Evolutionary conservation across 1,140 invertebrate species (phyloP), one percentile per base, ranked within the genome.

Genomic region (Sitodiplosis mosellana): DNA sequence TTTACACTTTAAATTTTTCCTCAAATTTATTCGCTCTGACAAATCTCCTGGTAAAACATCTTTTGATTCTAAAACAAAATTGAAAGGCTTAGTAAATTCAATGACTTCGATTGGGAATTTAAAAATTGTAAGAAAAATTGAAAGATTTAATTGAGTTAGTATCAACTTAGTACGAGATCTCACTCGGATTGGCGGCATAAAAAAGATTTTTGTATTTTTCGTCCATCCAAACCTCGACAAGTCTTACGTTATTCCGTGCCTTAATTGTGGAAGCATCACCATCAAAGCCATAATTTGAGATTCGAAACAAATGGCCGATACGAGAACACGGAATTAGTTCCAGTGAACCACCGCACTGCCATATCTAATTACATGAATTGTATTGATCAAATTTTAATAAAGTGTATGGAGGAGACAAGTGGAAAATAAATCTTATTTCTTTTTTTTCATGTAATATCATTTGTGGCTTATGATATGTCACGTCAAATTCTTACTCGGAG

Each of bases 231-330:
- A 92, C 88, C 1, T 83, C 66, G 2, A 87, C 88, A 0, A 90
- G 86, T 43, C 90, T 66, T 0, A 86, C 87, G 12, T 95, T 70
- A 68, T 98, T 98, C 0, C 80, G 74, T 54, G 87, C 87, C 0
- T 97, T 69, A 42, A 91, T 85, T 52, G 86, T 77, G 1, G 74
- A 73, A 14, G 91, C 83, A 1, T 86, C 86, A 0, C 85, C 83
- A 0, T 84, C 83, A 61, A 93, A 94, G 1, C 83, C 83, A 57
- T 94, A 93, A 0, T 89, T 89, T 5, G 87, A 91, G 67, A 86
- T 91, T 57, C 93, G 74, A 63, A 98, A 99, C n/a, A 99, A 76
- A 65, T 99, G 95, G 0, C 91, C 95, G 0, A 99, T 93, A 59
- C 93, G 86, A 10, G 90, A 95, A 63, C 95, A 99, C 0, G 93